Percentiles rank a stretch among this genome's conserved stretches.
phyloP scores from a whole-genome alignment of 2,797 vertebrate species.

The Naso thynnoides region DNA sequence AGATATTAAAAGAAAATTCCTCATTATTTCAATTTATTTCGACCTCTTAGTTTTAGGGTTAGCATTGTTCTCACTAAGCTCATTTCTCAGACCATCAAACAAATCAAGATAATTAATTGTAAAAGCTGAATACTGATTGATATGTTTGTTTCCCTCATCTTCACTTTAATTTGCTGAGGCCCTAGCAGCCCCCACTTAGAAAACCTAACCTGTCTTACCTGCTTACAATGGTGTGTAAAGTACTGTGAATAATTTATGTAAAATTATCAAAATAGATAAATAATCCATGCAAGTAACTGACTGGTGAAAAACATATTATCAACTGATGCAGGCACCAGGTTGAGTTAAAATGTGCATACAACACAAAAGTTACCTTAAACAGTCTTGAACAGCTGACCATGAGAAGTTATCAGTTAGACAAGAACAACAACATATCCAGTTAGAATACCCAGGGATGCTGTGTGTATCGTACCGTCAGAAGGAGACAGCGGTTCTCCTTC shows the following conservation, averaged over 20 bases:
- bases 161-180: too few relatives aligned
- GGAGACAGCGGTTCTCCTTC: slow-evolving; percentile 87
- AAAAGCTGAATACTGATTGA: too few relatives aligned
- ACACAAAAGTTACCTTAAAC: neutral
- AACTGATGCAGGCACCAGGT: too few relatives aligned
- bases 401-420: neutral
- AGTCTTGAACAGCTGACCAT: neutral
- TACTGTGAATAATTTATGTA: too few relatives aligned
- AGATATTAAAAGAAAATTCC: neutral
- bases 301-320: neutral
- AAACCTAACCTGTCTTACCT: too few relatives aligned
- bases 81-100: neutral
- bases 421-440: neutral
- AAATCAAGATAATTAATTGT: too few relatives aligned
- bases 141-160: too few relatives aligned
- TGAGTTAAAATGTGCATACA: neutral
- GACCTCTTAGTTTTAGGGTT: neutral
- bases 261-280: too few relatives aligned
- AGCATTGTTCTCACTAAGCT: neutral
- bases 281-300: too few relatives aligned
- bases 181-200: too few relatives aligned
- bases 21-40: neutral
- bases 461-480: slow-evolving; percentile 76
- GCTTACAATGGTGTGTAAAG: too few relatives aligned
- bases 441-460: too few relatives aligned